These are phyloP conservation scores for Labia minor DNA, from an alignment of 2,888 invertebrate genomes.

Conservation along the genomic window DNA sequence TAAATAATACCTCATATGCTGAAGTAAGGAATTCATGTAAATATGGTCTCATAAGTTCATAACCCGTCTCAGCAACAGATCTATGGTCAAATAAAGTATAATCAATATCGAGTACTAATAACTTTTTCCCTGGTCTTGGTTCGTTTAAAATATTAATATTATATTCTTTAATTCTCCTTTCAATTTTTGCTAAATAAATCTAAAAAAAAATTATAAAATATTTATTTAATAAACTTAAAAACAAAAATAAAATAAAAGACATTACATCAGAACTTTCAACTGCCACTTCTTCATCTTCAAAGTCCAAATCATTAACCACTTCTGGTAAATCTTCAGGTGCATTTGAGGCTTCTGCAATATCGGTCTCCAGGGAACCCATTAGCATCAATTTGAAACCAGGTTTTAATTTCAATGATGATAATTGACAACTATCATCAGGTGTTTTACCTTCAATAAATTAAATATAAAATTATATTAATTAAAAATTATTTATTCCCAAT, in stretches of 20 bases:
- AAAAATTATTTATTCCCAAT: constrained; percentile 7
- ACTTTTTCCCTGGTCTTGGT: constrained; percentile 72
- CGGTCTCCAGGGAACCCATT: constrained; percentile 91
- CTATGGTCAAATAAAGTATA: constrained; percentile 94
- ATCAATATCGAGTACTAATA: constrained; percentile 89
- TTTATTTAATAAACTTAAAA: too few species aligned
- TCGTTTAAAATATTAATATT: constrained; percentile 71
- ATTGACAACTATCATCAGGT: constrained; percentile 63
- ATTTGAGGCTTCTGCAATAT: constrained; percentile 70
- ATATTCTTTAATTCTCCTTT: constrained; percentile 72
- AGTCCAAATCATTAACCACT: constrained; percentile 84
- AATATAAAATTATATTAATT: neutral
- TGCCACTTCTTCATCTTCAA: constrained; percentile 65
- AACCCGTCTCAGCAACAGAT: constrained; percentile 78
- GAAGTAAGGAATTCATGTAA: constrained; percentile 85
- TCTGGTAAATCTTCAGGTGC: constrained; percentile 73
- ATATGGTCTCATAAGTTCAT: constrained; percentile 87
- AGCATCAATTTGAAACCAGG: constrained; percentile 88
- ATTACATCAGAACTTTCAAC: constrained; percentile 50
- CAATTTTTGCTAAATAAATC: constrained; percentile 67
- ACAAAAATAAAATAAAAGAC: too few species aligned
- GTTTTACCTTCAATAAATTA: constrained; percentile 56
- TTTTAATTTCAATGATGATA: constrained; percentile 70
- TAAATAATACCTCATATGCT: constrained; percentile 59
- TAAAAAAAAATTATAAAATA: constrained; percentile 32